Evolutionary conservation across 2,888 invertebrate genomes (phyloP), one percentile per base, ranked within the genome.

Genomic region (Coenonympha glycerion): DNA sequence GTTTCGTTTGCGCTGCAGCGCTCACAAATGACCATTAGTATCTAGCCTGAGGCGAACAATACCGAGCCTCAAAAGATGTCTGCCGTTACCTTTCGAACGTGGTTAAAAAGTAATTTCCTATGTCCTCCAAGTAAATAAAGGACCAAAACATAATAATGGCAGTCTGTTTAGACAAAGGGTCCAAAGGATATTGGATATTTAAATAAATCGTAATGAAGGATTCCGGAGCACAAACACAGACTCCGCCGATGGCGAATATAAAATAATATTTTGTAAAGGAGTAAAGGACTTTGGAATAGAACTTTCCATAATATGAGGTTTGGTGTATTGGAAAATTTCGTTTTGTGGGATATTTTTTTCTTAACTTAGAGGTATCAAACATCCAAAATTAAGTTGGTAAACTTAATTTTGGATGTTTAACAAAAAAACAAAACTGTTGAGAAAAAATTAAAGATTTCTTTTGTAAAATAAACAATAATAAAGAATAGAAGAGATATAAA

Each of bases 231-330:
- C 52, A 55, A 58, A 53, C 52, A 52, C 51, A 45, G 39, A 37
- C 36, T 46, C 28, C 40, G 51, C 55, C 49, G 42, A 30, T 28
- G 50, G 49, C 51, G 46, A 49, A 49, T 39, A 49, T 45, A 50
- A 53, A 57, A 57, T 55, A 55, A 58, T 58, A 56, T 57, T 53
- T 52, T n/a, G n/a, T n/a, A n/a, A n/a, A n/a, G n/a, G n/a, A n/a
- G 53, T 28, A 28, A 42, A 53, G 52, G 55, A 51, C 52, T 49
- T 22, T 24, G n/a, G n/a, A n/a, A n/a, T n/a, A 22, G 26, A 40
- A 24, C 46, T 63, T 65, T 68, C 67, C 65, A 69, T 71, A 64
- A 41, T 11, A 34, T 24, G n/a, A n/a, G n/a, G n/a, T n/a, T n/a
- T n/a, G n/a, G n/a, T 36, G 18, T 16, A 26, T 26, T 40, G 15